Conservation (phyloP, 2,888 invertebrate genomes). For the Cosmopolites sordidus region DNA sequence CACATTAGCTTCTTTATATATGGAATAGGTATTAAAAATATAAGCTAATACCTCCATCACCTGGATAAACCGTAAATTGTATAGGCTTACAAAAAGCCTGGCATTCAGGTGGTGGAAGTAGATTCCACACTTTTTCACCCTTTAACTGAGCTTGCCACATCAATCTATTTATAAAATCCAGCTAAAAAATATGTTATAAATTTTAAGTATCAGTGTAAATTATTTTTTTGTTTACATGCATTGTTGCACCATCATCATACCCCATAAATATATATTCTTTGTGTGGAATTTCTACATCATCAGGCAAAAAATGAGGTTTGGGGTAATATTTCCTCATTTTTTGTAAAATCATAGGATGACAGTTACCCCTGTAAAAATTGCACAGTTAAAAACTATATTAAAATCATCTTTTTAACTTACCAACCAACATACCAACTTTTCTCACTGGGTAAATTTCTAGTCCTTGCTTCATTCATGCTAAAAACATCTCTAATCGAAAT, state of each 20-base stretch:
- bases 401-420: constrained; percentile 52
- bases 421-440: constrained; percentile 88
- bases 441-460: constrained; percentile 57
- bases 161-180: constrained; percentile 84
- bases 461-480: constrained; percentile 64
- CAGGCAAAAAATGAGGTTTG: constrained; percentile 80
- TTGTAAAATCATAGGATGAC: constrained; percentile 73
- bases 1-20: too few species aligned
- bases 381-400: not conserved
- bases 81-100: constrained; percentile 70
- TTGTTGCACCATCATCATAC: constrained; percentile 82
- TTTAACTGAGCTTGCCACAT: constrained; percentile 92
- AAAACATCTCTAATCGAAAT: constrained; percentile 73
- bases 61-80: constrained; percentile 75
- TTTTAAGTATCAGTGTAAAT: constrained; percentile 3
- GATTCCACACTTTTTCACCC: constrained; percentile 80
- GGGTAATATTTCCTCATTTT: constrained; percentile 73
- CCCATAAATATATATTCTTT: constrained; percentile 92
- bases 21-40: too few species aligned
- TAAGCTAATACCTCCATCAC: constrained; percentile 81
- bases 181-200: constrained; percentile 50
- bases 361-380: constrained; percentile 73
- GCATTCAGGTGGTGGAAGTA: constrained; percentile 85
- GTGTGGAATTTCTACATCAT: constrained; percentile 81
- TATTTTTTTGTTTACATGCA: constrained; percentile 66